Percentiles rank a stretch among this genome's conserved stretches.
Conservation (phyloP, 1,140 invertebrate genomes). For the Trypoxylus dichotomus region DNA sequence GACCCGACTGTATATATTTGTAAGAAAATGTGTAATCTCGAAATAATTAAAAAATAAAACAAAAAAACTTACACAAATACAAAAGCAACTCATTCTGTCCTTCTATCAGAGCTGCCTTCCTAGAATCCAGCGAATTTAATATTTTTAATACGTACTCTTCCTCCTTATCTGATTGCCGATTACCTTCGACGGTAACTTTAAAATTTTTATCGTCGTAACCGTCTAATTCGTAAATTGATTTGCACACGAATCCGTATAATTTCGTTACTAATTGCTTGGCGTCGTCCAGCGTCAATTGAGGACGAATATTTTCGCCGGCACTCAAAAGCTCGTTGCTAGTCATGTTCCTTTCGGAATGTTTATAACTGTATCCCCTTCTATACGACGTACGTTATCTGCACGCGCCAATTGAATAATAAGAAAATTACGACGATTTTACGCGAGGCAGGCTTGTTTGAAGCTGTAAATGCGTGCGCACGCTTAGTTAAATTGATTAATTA, state of each 20-base stretch:
- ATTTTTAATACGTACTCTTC: constrained; percentile 81
- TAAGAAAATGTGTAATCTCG: too few relatives aligned
- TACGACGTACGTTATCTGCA: background rate
- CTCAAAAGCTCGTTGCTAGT: constrained; percentile 2
- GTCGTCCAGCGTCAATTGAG: constrained; percentile 58
- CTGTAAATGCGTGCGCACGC: constrained; percentile 7
- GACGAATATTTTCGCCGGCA: constrained; percentile 57
- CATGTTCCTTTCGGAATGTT: background rate
- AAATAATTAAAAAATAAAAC: constrained; percentile 17
- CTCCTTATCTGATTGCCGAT: constrained; percentile 33
- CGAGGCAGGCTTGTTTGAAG: background rate
- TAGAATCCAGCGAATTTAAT: constrained; percentile 77
- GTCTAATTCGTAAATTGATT: constrained; percentile 68
- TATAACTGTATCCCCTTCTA: background rate
- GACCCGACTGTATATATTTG: too few relatives aligned
- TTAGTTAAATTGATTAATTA: background rate
- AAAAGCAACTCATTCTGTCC: constrained; percentile 72
- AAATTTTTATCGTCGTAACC: constrained; percentile 86
- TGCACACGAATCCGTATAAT: constrained; percentile 70
- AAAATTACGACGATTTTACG: too few relatives aligned
- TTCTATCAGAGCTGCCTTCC: constrained; percentile 65
- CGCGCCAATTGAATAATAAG: background rate
- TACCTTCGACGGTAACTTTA: constrained; percentile 39
- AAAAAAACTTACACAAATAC: constrained; percentile 60
- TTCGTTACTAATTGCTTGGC: constrained; percentile 61